Conservation (phyloP, 2,888 invertebrate genomes). For the Agrochola litura region DNA sequence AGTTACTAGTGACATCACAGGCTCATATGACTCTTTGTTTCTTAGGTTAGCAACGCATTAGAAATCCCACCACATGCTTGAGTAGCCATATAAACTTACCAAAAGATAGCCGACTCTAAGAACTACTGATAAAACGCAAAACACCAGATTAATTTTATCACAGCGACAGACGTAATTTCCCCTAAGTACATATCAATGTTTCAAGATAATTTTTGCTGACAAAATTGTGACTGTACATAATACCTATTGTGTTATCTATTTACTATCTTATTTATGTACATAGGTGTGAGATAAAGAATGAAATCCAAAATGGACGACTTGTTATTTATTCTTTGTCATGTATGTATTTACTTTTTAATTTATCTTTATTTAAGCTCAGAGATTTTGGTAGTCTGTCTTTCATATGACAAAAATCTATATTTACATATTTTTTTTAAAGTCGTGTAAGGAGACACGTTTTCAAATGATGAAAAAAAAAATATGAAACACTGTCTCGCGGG, state of each 20-base stretch:
- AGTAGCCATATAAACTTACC: background rate
- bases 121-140: background rate
- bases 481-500: background rate
- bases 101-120: background rate
- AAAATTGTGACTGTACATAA: conserved; percentile 18
- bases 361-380: conserved; percentile 1
- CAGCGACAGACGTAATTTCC: background rate
- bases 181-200: conserved; percentile 2
- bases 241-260: conserved; percentile 10
- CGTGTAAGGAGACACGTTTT: background rate
- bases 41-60: background rate
- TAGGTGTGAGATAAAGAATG: conserved; percentile 7
- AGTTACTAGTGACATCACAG: too few species aligned
- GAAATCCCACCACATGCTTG: too few species aligned
- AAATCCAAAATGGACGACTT: conserved; percentile 26
- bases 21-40: too few species aligned
- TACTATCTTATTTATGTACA: conserved; percentile 28
- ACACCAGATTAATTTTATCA: conserved; percentile 13
- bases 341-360: conserved; percentile 1
- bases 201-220: conserved; percentile 13
- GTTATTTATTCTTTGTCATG: background rate
- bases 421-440: background rate
- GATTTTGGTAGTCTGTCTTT: background rate
- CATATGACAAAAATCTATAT: background rate
- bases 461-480: too few species aligned